phyloP scores from a whole-genome alignment of 2,888 invertebrate species.

The Cryptocheilus praepositus region DNA sequence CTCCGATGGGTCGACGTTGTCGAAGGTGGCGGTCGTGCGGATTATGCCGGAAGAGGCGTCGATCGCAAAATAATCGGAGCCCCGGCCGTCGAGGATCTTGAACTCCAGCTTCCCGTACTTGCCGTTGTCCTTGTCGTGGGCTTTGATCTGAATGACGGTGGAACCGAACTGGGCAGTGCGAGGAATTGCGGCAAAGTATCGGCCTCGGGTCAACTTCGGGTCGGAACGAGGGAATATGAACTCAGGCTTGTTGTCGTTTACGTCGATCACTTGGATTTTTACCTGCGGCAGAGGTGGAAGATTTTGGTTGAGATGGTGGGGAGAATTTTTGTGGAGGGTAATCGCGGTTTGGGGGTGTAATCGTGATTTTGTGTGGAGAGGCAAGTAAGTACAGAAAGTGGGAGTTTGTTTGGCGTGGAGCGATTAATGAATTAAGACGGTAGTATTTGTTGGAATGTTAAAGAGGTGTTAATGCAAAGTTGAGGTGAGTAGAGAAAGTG shows the following conservation, averaged over 20 bases:
- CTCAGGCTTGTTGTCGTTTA: constrained; percentile 92
- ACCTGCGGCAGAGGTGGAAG: too few relatives aligned
- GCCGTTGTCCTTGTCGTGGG: constrained; percentile 91
- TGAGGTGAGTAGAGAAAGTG: too few relatives aligned
- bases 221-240: constrained; percentile 84
- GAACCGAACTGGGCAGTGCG: constrained; percentile 85
- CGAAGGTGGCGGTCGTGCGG: constrained; percentile 84
- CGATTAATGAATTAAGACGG: too few relatives aligned
- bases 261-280: constrained; percentile 88
- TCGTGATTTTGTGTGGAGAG: too few relatives aligned
- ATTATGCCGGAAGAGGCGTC: constrained; percentile 86
- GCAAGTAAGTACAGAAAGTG: too few relatives aligned
- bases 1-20: constrained; percentile 79
- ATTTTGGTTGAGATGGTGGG: constrained; percentile 15
- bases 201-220: constrained; percentile 77
- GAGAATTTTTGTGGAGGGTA: too few relatives aligned
- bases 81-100: constrained; percentile 76
- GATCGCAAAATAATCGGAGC: constrained; percentile 83
- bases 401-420: too few relatives aligned
- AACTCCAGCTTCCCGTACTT: constrained; percentile 88
- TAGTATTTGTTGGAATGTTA: too few relatives aligned
- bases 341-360: too few relatives aligned
- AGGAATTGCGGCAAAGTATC: constrained; percentile 88
- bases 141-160: constrained; percentile 88
- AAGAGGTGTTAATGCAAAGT: too few relatives aligned